Conservation (phyloP, 2,113 vertebrate genomes). For the Ibidorhyncha struthersii region DNA sequence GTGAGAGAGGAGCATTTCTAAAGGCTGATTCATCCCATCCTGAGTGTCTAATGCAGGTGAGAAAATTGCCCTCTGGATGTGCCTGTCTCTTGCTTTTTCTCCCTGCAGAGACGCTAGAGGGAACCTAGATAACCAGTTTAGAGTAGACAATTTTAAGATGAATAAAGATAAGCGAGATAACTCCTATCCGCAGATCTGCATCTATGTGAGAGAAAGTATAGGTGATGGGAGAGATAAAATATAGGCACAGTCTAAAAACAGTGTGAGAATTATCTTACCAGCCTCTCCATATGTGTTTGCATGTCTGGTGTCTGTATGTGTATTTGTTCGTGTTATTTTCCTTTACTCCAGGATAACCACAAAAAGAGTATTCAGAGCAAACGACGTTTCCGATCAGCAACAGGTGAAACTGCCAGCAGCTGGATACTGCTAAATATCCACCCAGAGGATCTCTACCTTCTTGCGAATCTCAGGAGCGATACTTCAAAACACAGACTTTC, state of each 20-base stretch:
- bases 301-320: neutral
- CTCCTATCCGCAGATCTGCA: neutral
- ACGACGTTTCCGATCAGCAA: rapidly evolving
- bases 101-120: neutral
- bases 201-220: neutral
- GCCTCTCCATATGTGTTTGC: neutral
- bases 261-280: neutral
- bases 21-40: neutral
- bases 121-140: neutral
- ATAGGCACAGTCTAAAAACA: neutral
- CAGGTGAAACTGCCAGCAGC: neutral
- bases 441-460: neutral
- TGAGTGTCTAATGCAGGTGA: neutral
- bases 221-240: neutral
- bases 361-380: neutral
- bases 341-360: neutral
- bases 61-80: neutral
- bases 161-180: neutral
- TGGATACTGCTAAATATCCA: neutral
- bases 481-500: neutral
- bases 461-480: neutral
- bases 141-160: neutral
- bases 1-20: neutral
- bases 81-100: neutral
- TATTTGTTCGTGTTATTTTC: neutral